Evolutionary conservation across 2,888 invertebrate species (phyloP), one percentile per base, ranked within the genome.

Genomic region (Trachelus troglodyta): DNA sequence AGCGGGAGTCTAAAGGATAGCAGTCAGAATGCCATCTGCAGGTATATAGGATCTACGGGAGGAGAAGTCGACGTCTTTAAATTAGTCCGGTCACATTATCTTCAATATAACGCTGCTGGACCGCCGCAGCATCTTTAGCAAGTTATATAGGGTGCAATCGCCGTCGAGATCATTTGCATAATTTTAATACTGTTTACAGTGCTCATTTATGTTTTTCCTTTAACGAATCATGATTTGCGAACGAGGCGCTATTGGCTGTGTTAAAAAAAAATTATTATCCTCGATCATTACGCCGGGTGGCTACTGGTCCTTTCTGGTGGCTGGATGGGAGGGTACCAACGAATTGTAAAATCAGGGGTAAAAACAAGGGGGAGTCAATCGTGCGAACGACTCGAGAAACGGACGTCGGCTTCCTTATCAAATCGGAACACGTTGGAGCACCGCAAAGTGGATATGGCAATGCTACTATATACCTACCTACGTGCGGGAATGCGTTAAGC

Each of bases 1-100:
- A 88, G 86, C 86, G 85, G 82, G 81, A 81, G 83, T 88, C 85
- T 81, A 81, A 76, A 76, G 75, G 79, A 79, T 85, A 87, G 85
- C 87, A 86, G 83, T 87, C 87, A 81, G 87, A 85, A 85, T 86
- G 84, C 86, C 80, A 79, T 86, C 85, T 82, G 85, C 84, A 86
- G 85, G 85, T 82, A 85, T 83, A 83, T 81, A 81, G 84, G 83
- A 86, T 83, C 83, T 74, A 11, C 68, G 56, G 35, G 37, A 79
- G 75, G 75, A 75, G 74, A 76, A 73, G 69, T 69, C 87, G 87
- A 89, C 89, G 90, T 89, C 88, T 88, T 89, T 90, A 89, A 91
- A 91, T 90, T 91, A 91, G 90, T 89, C 86, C 87, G 86, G 89
- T 89, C 90, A 89, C 88, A 56, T 56, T 56, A 56, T 56, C 56